Base-by-base conservation (phyloP, 2,797 vertebrate genomes). In the Hypotaenidia okinawae region DNA sequence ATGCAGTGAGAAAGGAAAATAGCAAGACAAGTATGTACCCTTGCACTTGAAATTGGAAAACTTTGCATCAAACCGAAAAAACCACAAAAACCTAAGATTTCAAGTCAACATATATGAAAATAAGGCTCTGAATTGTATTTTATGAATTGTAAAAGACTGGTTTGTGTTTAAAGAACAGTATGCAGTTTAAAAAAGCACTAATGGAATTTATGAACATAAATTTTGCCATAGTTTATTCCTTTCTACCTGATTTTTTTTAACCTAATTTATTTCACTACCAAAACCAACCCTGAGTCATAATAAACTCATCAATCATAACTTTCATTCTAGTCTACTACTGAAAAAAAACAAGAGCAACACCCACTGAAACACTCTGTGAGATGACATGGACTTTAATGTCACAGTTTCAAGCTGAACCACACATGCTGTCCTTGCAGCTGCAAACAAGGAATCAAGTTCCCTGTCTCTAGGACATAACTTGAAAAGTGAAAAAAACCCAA, bases 341-440 rank as follows among this genome's bases (percentile, higher is more conserved):
- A 84, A 81, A 66, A 73, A 16, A 28, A 57, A 4, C 2, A 76
- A 63, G 13, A 66, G 9, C 12, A 32, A 28, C 8, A 58, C 3
- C 2, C 3, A 16, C 22, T 62, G 47, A 16, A 73, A 14, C 13
- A 47, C 6, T 27, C 6, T 21, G 5, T 55, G 47, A 55, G 41
- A 23, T 58, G 32, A n/a, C 24, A 6, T 25, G 28, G 6, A n/a
- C 24, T 69, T 21, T n/a, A 18, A 30, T 19, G 12, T 16, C 37
- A 39, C 11, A n/a, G 11, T 63, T 92, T 62, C 58, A 17, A 85
- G 22, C 14, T 70, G 47, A 85, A 63, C 41, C 47, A 18, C 7
- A 7, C 0, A 0, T 23, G 8, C 9, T 22, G 2, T 45, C 28
- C 17, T 67, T 70, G 25, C 18, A 59, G 39, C 15, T 85, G 33